Conservation (phyloP, 2,888 invertebrate species). For the Drosophila barbarae region DNA sequence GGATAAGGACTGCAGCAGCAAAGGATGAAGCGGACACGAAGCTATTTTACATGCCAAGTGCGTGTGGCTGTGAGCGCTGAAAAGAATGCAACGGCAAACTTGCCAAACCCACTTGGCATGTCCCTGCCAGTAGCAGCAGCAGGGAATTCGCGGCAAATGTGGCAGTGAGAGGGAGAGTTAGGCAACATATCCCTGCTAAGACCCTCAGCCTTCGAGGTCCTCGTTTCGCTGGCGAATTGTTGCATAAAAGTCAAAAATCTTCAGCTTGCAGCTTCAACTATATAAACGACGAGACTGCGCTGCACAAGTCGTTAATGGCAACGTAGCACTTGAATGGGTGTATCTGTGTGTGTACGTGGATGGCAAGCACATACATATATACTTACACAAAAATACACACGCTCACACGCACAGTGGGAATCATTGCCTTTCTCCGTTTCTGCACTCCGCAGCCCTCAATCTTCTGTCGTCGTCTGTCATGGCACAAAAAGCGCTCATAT, state of each 20-base stretch:
- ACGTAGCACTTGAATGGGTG: slow-evolving; percentile 59
- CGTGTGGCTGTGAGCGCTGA: slow-evolving; percentile 22
- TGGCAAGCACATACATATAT: slow-evolving; percentile 40
- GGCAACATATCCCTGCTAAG: slow-evolving; percentile 54
- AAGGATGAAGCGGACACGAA: slow-evolving; percentile 22
- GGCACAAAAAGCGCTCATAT: slow-evolving; percentile 66
- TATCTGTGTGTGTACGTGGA: not conserved
- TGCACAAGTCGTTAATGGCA: slow-evolving; percentile 71
- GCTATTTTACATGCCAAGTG: slow-evolving; percentile 53
- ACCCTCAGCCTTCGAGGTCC: slow-evolving; percentile 13
- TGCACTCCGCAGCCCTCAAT: slow-evolving; percentile 22
- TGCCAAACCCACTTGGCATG: slow-evolving; percentile 63
- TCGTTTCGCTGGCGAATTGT: slow-evolving; percentile 64
- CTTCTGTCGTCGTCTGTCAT: slow-evolving; percentile 66
- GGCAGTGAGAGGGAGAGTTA: slow-evolving; percentile 32
- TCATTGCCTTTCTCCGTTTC: slow-evolving; percentile 44
- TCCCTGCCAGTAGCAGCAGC: slow-evolving; percentile 47
- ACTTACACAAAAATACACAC: slow-evolving; percentile 5
- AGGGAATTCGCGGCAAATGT: slow-evolving; percentile 15
- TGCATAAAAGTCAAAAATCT: slow-evolving; percentile 75
- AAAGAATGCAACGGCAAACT: slow-evolving; percentile 40
- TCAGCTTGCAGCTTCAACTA: slow-evolving; percentile 68
- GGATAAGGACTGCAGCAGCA: slow-evolving; percentile 51
- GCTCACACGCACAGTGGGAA: slow-evolving; percentile 32
- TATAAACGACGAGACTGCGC: slow-evolving; percentile 52